Evolutionary conservation across 2,797 vertebrate species (phyloP).

Genomic region (Danio choprae): DNA sequence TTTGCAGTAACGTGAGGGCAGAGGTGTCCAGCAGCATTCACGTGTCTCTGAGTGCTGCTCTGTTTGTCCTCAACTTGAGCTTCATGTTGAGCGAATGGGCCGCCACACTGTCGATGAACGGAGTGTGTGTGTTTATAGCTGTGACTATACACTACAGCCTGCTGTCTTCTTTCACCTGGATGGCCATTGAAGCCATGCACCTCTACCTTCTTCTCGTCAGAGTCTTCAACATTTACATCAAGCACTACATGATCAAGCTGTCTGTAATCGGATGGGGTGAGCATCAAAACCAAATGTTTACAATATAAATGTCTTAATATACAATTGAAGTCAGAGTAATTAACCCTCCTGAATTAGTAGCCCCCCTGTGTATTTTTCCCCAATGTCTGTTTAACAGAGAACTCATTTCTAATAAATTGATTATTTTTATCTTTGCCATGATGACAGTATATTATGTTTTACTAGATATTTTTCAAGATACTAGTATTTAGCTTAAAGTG

Average conservation of each 20-base stretch:
- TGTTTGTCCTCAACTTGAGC: constrained; percentile 78
- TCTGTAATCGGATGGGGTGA: constrained; percentile 86
- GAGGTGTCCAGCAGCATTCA: constrained; percentile 75
- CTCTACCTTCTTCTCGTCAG: constrained; percentile 82
- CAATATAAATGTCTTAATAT: too few species aligned
- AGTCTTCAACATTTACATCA: constrained; percentile 83
- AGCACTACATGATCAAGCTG: constrained; percentile 81
- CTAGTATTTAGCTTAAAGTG: too few species aligned
- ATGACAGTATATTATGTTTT: too few species aligned
- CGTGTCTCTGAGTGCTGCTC: constrained; percentile 72
- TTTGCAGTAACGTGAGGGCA: constrained; percentile 63
- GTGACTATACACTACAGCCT: constrained; percentile 81
- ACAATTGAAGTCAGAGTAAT: too few species aligned
- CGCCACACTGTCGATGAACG: accelerated
- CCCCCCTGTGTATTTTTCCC: too few species aligned
- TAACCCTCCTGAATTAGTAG: too few species aligned
- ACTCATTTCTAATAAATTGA: too few species aligned
- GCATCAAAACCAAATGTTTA: constrained; percentile 41
- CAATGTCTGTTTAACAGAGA: too few species aligned
- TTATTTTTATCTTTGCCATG: too few species aligned
- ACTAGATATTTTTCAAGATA: too few species aligned
- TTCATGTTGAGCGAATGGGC: constrained; percentile 77
- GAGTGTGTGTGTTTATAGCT: constrained; percentile 72
- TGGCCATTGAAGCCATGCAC: constrained; percentile 82
- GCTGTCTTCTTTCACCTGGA: constrained; percentile 88